Evolutionary conservation across 2,113 vertebrate species (phyloP).

Genomic region (Suncus etruscus): DNA sequence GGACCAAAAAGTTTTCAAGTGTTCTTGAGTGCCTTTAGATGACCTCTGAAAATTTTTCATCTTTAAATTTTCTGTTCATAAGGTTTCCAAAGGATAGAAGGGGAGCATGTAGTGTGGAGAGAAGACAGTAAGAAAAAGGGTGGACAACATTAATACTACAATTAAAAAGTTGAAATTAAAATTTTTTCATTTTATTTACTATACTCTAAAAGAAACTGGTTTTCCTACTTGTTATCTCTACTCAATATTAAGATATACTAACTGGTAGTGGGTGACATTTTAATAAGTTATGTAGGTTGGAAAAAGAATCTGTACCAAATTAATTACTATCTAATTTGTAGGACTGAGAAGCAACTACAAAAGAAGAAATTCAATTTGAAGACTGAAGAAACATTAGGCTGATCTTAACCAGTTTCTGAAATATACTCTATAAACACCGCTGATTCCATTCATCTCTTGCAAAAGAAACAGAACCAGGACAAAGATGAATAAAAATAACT

Average conservation of each 20-base stretch:
- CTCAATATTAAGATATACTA: slow-evolving; percentile 54
- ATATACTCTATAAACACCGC: slow-evolving; percentile 58
- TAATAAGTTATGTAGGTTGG: background rate
- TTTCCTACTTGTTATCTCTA: background rate
- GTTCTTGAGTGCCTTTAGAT: slow-evolving; percentile 90
- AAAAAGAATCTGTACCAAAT: slow-evolving; percentile 66
- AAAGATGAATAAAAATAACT: slow-evolving; percentile 72
- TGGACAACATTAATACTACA: no score
- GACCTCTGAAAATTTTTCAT: slow-evolving; percentile 79
- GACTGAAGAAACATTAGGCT: slow-evolving; percentile 60
- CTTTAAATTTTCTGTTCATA: slow-evolving; percentile 48
- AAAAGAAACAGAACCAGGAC: slow-evolving; percentile 56
- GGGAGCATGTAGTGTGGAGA: no score
- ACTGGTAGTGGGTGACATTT: slow-evolving; percentile 64
- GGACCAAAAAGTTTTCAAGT: slow-evolving; percentile 88
- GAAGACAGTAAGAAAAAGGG: no score
- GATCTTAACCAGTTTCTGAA: slow-evolving; percentile 61
- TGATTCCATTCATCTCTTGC: slow-evolving; percentile 50
- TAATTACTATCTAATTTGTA: slow-evolving; percentile 79
- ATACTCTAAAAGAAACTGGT: slow-evolving; percentile 42
- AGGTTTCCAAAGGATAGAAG: no score
- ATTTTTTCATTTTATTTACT: background rate
- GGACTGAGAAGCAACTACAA: slow-evolving; percentile 61
- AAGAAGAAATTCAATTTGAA: slow-evolving; percentile 66
- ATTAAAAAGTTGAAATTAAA: background rate